Base-by-base conservation (phyloP, 1,140 invertebrate species). In the Drosophila suzukii region DNA sequence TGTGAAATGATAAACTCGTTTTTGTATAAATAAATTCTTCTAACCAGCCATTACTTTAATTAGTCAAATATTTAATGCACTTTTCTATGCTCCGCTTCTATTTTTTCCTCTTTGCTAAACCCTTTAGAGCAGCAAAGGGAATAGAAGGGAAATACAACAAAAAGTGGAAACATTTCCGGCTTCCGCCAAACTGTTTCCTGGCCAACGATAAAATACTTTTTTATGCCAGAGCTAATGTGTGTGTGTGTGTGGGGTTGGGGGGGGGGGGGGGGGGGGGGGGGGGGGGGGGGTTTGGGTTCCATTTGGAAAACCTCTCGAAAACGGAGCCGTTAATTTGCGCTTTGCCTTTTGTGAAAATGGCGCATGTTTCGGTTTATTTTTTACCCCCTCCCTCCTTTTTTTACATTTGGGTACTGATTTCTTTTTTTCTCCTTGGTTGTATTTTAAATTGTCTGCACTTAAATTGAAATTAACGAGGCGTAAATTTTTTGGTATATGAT, bases 401-500 rank as follows among this genome's bases (percentile, higher is more conserved):
- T 49, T 20, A 39, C 53, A 73, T 72, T 78, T 78, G 55, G 53
- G 47, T 53, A 38, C 70, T 53, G 63, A 55, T 77, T 70, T 62
- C 20, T 20, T 61, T 46, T 56, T 81, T 55, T 12, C 4, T 2
- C 39, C 12, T 6, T 49, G 65, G 38, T 63, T 82, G 53, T 47
- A 70, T 84, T 80, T 74, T 55, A 88, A 89, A 89, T 89, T 90
- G 84, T 89, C 84, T 89, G 80, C 81, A 89, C 84, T 84, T 89
- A 89, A 89, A 89, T 89, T 89, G 84, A 89, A 89, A 89, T 89
- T 89, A 89, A 89, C 84, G 84, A 89, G 84, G 84, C 84, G 84
- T 89, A 81, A 75, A 89, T 84, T 81, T 83, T 77, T 74, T 75
- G 81, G 59, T 78, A 59, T 72, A 78, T 77, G 75, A 78, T 71